These are phyloP conservation scores for Cavia aperea DNA, from an alignment of 2,113 vertebrate genomes.

Conservation along the genomic window DNA sequence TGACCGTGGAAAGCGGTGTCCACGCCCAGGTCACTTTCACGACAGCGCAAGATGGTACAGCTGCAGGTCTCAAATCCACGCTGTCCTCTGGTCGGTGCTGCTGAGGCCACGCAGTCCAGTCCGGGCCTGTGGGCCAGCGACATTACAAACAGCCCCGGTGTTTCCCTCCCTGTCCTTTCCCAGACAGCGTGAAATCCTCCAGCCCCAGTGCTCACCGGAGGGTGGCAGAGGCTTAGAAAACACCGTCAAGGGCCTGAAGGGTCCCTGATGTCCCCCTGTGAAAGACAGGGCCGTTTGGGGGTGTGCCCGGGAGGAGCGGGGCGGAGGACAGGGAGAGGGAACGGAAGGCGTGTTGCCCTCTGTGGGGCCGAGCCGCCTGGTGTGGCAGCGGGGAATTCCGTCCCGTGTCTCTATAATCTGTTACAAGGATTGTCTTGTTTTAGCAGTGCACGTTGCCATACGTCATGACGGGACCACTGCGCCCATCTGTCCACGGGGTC, in stretches of 20 bases:
- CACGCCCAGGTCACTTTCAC: background rate
- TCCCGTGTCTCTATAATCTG: background rate
- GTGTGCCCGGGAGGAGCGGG: background rate
- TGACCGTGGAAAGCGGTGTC: background rate
- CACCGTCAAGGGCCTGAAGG: background rate
- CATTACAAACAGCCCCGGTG: background rate
- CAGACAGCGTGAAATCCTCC: background rate
- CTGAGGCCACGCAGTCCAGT: background rate
- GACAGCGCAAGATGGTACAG: background rate
- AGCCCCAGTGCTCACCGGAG: background rate
- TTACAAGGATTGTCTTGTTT: rapidly evolving
- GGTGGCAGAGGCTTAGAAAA: background rate
- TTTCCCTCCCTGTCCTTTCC: too few relatives aligned
- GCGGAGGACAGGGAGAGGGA: background rate
- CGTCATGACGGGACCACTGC: background rate
- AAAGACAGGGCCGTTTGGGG: background rate
- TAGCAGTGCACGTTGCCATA: background rate
- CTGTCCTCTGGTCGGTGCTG: background rate
- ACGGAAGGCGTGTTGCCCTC: background rate
- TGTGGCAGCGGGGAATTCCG: background rate
- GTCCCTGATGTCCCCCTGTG: too few relatives aligned
- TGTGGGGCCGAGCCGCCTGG: background rate
- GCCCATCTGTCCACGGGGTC: background rate
- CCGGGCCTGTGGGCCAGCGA: background rate
- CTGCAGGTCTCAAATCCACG: background rate